These are phyloP conservation scores for Metellina segmentata DNA, from an alignment of 2,888 invertebrate genomes.

Conservation along the genomic window DNA sequence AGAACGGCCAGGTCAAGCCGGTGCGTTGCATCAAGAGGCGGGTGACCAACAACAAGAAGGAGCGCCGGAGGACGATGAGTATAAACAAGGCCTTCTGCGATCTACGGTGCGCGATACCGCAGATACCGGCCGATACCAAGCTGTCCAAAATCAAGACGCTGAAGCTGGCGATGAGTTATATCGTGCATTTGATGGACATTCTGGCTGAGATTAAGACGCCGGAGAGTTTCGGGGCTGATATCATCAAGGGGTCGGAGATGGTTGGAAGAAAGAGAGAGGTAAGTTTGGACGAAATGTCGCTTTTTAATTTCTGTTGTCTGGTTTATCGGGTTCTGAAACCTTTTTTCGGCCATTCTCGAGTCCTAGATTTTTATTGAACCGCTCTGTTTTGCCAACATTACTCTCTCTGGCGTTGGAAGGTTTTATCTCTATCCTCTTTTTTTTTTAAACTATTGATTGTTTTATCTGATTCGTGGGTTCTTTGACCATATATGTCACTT, in stretches of 20 bases:
- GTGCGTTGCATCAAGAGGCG: slow-evolving; percentile 87
- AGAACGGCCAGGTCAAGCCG: not conserved
- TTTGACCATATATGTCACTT: no score
- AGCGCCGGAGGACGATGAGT: slow-evolving; percentile 93
- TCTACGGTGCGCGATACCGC: slow-evolving; percentile 95
- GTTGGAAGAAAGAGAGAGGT: slow-evolving; percentile 15
- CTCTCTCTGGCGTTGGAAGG: no score
- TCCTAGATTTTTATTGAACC: no score
- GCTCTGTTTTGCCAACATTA: no score
- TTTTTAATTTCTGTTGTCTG: no score
- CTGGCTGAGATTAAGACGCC: slow-evolving; percentile 81
- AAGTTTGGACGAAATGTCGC: not conserved
- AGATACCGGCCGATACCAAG: slow-evolving; percentile 97
- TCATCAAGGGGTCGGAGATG: slow-evolving; percentile 9
- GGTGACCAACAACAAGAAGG: slow-evolving; percentile 96
- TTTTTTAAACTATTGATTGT: no score
- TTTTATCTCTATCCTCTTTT: no score
- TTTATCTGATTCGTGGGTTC: no score
- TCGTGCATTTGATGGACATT: slow-evolving; percentile 94
- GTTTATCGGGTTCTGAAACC: no score
- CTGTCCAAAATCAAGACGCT: slow-evolving; percentile 96
- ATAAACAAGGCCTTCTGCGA: slow-evolving; percentile 97
- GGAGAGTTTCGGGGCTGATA: slow-evolving; percentile 24
- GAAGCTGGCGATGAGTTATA: slow-evolving; percentile 94
- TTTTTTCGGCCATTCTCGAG: no score